phyloP scores from a whole-genome alignment of 2,113 vertebrate genomes.

The Triplophysa tibetana region DNA sequence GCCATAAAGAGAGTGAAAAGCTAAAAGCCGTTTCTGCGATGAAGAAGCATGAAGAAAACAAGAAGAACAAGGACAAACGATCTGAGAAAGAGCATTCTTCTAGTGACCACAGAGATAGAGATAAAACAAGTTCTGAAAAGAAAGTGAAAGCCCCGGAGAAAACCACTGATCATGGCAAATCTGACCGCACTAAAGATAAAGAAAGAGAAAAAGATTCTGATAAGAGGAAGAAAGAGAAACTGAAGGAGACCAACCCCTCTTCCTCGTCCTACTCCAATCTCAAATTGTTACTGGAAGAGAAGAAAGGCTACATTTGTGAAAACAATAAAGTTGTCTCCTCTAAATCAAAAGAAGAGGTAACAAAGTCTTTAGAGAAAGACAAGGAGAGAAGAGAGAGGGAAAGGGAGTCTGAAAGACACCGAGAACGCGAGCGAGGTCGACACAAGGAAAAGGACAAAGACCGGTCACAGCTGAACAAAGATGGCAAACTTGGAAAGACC shows the following conservation, averaged over 20 bases:
- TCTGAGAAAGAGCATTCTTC: slow-evolving; percentile 82
- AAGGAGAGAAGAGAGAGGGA: slow-evolving; percentile 86
- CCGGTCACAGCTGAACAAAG: slow-evolving; percentile 79
- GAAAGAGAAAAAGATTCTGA: slow-evolving; percentile 83
- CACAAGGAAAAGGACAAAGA: slow-evolving; percentile 88
- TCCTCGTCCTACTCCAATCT: slow-evolving; percentile 73
- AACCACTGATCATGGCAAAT: slow-evolving; percentile 78
- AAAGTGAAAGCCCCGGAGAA: slow-evolving; percentile 85
- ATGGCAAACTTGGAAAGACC: slow-evolving; percentile 71
- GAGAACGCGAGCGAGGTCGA: slow-evolving; percentile 86
- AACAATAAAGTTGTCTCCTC: slow-evolving; percentile 73
- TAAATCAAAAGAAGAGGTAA: slow-evolving; percentile 88
- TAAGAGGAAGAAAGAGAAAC: slow-evolving; percentile 85
- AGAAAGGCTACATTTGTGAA: slow-evolving; percentile 76
- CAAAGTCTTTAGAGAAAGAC: slow-evolving; percentile 88
- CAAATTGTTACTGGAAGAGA: slow-evolving; percentile 84
- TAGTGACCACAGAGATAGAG: slow-evolving; percentile 81
- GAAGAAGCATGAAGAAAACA: slow-evolving; percentile 87
- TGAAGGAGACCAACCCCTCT: slow-evolving; percentile 70
- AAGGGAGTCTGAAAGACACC: slow-evolving; percentile 71
- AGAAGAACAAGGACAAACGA: slow-evolving; percentile 89
- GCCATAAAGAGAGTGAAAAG: slow-evolving; percentile 89
- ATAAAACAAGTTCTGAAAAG: slow-evolving; percentile 81
- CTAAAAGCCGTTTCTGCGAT: slow-evolving; percentile 72
- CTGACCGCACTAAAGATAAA: slow-evolving; percentile 80